These are phyloP conservation scores for Pangasius macronema DNA, from an alignment of 2,797 vertebrate species.

Conservation along the genomic window DNA sequence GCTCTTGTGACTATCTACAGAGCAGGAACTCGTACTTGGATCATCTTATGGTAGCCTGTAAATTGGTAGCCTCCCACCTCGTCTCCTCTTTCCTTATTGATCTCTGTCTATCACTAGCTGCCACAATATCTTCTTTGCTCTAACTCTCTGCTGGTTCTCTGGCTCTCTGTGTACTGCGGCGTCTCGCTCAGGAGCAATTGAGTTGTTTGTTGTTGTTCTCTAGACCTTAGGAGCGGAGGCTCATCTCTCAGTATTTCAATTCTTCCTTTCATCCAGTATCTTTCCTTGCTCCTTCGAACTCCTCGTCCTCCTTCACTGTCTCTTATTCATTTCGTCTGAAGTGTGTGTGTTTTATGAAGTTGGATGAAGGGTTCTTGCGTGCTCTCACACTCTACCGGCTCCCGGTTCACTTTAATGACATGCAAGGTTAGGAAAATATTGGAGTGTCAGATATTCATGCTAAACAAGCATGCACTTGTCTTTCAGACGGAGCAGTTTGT, in stretches of 20 bases:
- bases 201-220: slow-evolving; percentile 70
- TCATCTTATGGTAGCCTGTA: slow-evolving; percentile 64
- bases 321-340: slow-evolving; percentile 14
- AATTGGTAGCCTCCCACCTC: background rate
- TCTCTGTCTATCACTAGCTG: background rate
- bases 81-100: background rate
- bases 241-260: slow-evolving; percentile 19
- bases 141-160: background rate
- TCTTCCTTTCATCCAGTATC: slow-evolving; percentile 46
- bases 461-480: slow-evolving; percentile 12
- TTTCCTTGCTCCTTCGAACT: background rate
- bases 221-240: slow-evolving; percentile 12
- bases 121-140: background rate
- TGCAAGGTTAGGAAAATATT: slow-evolving; percentile 22
- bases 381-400: slow-evolving; percentile 31
- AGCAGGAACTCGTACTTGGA: slow-evolving; percentile 20
- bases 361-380: slow-evolving; percentile 18
- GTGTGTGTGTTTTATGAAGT: slow-evolving; percentile 48
- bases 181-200: slow-evolving; percentile 68
- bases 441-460: slow-evolving; percentile 8
- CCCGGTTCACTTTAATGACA: background rate
- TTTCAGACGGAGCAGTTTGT: slow-evolving; percentile 92
- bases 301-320: slow-evolving; percentile 43
- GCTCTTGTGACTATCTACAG: slow-evolving; percentile 61
- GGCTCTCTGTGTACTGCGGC: background rate